These are phyloP conservation scores for Miltochrista miniata DNA, from an alignment of 2,888 invertebrate genomes.

Conservation along the genomic window DNA sequence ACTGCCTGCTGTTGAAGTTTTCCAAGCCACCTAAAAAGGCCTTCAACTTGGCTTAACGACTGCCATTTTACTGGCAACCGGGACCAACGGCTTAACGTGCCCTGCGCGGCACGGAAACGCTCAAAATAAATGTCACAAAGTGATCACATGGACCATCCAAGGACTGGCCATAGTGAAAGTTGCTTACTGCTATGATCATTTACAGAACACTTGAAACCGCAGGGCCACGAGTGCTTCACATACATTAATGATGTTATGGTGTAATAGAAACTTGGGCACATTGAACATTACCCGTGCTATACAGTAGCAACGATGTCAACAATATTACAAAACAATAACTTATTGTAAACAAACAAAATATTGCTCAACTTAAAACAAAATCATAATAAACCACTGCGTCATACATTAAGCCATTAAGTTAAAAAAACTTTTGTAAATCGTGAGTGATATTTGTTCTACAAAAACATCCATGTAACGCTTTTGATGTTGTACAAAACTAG, in stretches of 20 bases:
- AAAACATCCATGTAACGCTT: neutral
- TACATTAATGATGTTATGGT: neutral
- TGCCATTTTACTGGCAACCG: too few relatives aligned
- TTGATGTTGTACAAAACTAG: neutral
- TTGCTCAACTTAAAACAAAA: neutral
- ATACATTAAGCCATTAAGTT: neutral
- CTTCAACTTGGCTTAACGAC: too few relatives aligned
- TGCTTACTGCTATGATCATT: too few relatives aligned
- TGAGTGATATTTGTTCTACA: neutral
- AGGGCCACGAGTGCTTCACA: too few relatives aligned
- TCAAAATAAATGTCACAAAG: too few relatives aligned
- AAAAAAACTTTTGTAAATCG: neutral
- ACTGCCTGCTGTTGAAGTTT: too few relatives aligned
- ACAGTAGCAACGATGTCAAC: neutral
- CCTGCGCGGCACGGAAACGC: too few relatives aligned
- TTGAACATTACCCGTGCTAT: neutral
- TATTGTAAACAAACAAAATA: neutral
- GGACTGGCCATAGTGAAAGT: too few relatives aligned
- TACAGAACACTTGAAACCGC: too few relatives aligned
- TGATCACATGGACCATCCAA: too few relatives aligned
- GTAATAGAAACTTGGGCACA: neutral
- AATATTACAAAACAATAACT: neutral
- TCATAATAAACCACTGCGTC: neutral
- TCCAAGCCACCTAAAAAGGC: too few relatives aligned
- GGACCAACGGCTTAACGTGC: too few relatives aligned